Base-by-base conservation (phyloP, 2,888 invertebrate species). In the Megaustenia siamemsis region DNA sequence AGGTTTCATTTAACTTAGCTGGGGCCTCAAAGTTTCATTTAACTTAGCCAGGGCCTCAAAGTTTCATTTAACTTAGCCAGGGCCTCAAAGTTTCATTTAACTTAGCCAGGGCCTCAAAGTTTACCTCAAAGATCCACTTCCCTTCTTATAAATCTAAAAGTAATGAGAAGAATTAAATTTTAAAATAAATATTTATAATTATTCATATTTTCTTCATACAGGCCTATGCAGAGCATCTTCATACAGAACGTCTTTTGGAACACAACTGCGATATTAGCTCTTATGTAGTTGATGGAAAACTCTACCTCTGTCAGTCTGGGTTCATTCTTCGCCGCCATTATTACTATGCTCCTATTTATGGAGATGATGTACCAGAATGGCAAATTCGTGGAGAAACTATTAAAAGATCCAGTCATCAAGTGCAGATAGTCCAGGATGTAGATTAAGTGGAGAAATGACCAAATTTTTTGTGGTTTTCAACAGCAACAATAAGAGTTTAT, bases 221-320 rank as follows among this genome's bases (percentile, higher is more conserved):
- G 94, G 94, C 93, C 3, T 93, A 93, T 90, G 89, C 91, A 40
- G 90, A 89, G 79, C 88, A 94, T 49, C 78, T 94, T 4, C 90
- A 93, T 56, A 86, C 87, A 68, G 92, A 92, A 8, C 90, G 94
- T 10, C 87, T 94, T 56, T 83, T 88, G 12, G 87, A 88, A 38
- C 75, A 86, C 45, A 89, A 93, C 86, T 92, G 92, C 35, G 94
- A 94, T 85, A 92, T 94, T 0, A 87, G 92, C 78, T 92, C 94
- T 0, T 94, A 94, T 85, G 88, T 92, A 35, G 93, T 94, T 0
- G 94, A 94, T 85, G 94, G 93, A 1, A 90, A 91, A 40, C 92
- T 91, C 15, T 90, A 92, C 82, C 88, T 94, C 1, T 88, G 92
- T 81, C 92, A 93, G 86, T 88, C 92, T 12, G 90, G 89, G 68